phyloP scores from a whole-genome alignment of 2,888 invertebrate genomes.

The Noctua comes region DNA sequence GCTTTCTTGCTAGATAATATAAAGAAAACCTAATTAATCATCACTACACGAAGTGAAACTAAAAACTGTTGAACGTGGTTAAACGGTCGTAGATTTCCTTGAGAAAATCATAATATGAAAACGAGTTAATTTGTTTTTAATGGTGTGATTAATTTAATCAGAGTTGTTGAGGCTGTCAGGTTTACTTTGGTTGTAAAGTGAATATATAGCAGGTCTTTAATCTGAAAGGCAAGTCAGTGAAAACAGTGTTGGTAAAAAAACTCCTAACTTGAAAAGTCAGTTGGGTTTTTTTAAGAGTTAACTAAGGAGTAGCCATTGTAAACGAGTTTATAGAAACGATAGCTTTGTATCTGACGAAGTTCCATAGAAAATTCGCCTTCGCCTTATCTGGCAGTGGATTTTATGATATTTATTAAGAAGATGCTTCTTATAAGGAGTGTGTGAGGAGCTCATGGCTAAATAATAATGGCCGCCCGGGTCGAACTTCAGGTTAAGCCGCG shows the following conservation, averaged over 20 bases:
- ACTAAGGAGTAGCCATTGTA: background rate
- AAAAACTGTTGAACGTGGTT: constrained; percentile 51
- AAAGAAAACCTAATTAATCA: constrained; percentile 56
- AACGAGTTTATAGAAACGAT: background rate
- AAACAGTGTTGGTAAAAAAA: background rate
- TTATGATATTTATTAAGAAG: background rate
- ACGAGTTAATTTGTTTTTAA: constrained; percentile 50
- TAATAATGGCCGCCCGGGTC: no score
- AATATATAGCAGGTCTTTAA: background rate
- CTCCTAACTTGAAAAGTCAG: background rate
- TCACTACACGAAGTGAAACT: constrained; percentile 53
- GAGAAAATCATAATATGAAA: constrained; percentile 55
- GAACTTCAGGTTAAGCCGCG: no score
- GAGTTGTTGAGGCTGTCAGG: constrained; percentile 19
- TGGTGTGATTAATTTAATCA: constrained; percentile 45
- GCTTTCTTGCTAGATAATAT: constrained; percentile 41
- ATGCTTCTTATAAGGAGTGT: background rate
- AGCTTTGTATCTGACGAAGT: background rate
- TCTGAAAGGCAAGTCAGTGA: background rate
- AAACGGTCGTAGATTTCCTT: constrained; percentile 52
- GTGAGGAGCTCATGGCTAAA: no score
- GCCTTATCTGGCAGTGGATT: background rate
- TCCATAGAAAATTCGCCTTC: background rate
- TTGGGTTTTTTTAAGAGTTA: no score
- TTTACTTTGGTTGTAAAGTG: constrained; percentile 7